These are phyloP conservation scores for Chaetura pelagica DNA, from an alignment of 2,113 vertebrate genomes.

Conservation along the genomic window DNA sequence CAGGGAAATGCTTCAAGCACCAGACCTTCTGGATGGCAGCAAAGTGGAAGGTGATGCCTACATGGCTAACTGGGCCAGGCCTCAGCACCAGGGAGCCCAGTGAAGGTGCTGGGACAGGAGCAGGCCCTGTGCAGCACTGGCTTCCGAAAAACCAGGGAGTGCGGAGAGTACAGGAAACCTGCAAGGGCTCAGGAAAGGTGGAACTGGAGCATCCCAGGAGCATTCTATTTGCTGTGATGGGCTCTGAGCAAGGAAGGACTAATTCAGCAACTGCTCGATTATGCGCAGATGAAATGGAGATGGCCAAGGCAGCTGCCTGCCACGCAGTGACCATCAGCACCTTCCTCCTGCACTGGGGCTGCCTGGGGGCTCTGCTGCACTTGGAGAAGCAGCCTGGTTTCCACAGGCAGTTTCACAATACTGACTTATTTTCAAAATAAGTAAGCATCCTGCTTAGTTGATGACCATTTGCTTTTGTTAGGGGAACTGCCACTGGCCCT, in stretches of 20 bases:
- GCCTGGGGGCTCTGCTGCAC: neutral
- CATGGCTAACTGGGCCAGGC: neutral
- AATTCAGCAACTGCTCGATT: neutral
- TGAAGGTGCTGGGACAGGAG: fast-evolving
- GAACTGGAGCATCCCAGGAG: neutral
- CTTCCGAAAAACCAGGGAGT: neutral
- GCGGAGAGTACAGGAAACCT: neutral
- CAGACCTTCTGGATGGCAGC: neutral
- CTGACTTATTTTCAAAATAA: neutral
- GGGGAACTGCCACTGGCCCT: neutral
- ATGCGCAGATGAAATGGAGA: neutral
- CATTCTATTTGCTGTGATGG: neutral
- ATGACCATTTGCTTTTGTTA: neutral
- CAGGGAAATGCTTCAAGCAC: neutral
- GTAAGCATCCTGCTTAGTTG: neutral
- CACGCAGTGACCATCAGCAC: neutral
- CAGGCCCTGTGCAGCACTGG: fast-evolving
- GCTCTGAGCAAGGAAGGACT: neutral
- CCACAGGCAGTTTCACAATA: neutral
- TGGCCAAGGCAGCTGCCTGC: constrained; percentile 19
- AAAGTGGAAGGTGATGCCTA: neutral
- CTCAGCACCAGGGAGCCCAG: fast-evolving
- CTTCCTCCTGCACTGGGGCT: neutral
- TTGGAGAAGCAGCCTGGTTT: neutral
- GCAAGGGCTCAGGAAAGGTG: neutral